A percentile compares a stretch with the other conserved stretches of the same genome.
phyloP scores from a whole-genome alignment of 1,140 invertebrate species.

The Papilio polytes region DNA sequence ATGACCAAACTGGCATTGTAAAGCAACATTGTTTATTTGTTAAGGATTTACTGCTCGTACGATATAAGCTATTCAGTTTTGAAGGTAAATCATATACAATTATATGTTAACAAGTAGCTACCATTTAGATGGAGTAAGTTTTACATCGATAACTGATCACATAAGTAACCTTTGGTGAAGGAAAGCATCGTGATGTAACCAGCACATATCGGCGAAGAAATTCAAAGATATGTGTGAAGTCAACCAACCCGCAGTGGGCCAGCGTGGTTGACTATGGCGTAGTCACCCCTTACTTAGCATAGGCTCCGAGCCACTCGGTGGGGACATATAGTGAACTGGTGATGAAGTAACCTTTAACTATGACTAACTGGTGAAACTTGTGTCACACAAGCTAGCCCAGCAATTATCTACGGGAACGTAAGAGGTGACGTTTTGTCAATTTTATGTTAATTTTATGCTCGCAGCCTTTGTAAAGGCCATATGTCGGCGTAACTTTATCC shows the following conservation, averaged over 20 bases:
- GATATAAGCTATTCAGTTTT: slow-evolving; percentile 7
- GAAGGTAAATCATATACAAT: slow-evolving; percentile 1
- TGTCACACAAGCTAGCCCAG: slow-evolving; percentile 17
- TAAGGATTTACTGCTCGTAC: slow-evolving; percentile 24
- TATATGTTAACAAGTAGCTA: background rate
- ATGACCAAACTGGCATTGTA: slow-evolving; percentile 23
- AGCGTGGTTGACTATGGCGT: too few species aligned
- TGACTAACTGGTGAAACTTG: slow-evolving; percentile 17
- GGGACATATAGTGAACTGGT: too few species aligned
- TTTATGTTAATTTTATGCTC: slow-evolving; percentile 42
- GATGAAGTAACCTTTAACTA: background rate
- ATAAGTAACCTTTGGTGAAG: too few species aligned
- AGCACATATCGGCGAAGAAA: too few species aligned
- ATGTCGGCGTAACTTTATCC: slow-evolving; percentile 8
- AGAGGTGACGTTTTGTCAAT: slow-evolving; percentile 41
- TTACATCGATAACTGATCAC: background rate
- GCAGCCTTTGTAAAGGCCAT: slow-evolving; percentile 14
- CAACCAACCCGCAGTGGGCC: too few species aligned
- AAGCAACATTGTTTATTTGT: slow-evolving; percentile 19
- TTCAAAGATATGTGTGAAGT: too few species aligned
- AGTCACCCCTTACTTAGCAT: too few species aligned
- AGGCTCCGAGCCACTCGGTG: too few species aligned
- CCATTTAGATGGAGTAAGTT: background rate
- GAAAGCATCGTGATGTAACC: too few species aligned
- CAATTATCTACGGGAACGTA: slow-evolving; percentile 38